These are phyloP conservation scores for Albula goreensis DNA, from an alignment of 2,113 vertebrate species.

Conservation along the genomic window DNA sequence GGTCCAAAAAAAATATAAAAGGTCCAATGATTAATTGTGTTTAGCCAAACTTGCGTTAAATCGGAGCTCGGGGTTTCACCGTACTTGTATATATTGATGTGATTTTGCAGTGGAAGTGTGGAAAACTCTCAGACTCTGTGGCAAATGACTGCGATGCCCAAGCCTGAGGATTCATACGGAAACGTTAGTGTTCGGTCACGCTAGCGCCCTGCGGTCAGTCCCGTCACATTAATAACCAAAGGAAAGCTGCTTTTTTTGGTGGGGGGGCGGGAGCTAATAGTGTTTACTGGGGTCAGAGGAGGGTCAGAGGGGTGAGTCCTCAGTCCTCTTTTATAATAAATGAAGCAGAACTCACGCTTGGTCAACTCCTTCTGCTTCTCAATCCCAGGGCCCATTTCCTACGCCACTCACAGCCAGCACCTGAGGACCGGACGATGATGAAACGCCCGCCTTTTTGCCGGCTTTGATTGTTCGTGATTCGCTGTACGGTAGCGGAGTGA, in stretches of 20 bases:
- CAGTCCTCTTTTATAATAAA: slow-evolving; percentile 65
- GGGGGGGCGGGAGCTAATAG: slow-evolving; percentile 58
- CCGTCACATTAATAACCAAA: slow-evolving; percentile 68
- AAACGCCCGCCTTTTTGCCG: not conserved
- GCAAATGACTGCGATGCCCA: slow-evolving; percentile 38
- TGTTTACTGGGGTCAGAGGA: slow-evolving; percentile 66
- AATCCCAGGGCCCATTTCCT: slow-evolving; percentile 59
- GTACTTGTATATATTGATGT: too few species aligned
- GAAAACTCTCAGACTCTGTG: too few species aligned
- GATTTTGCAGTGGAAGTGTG: too few species aligned
- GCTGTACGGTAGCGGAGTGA: too few species aligned
- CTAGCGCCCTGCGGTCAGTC: slow-evolving; percentile 48
- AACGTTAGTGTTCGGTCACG: slow-evolving; percentile 45
- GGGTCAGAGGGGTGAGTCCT: slow-evolving; percentile 68
- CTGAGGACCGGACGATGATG: slow-evolving; percentile 27
- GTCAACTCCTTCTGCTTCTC: too few species aligned
- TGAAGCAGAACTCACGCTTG: slow-evolving; percentile 59
- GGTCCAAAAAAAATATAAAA: too few species aligned
- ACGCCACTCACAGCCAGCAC: slow-evolving; percentile 62
- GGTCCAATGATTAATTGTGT: too few species aligned
- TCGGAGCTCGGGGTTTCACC: too few species aligned
- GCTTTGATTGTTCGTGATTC: too few species aligned
- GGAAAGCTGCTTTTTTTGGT: slow-evolving; percentile 45
- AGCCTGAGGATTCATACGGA: not conserved
- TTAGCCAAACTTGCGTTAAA: too few species aligned